Base-by-base conservation (phyloP, 1,140 invertebrate species). In the Akabosia matsudoensis region DNA sequence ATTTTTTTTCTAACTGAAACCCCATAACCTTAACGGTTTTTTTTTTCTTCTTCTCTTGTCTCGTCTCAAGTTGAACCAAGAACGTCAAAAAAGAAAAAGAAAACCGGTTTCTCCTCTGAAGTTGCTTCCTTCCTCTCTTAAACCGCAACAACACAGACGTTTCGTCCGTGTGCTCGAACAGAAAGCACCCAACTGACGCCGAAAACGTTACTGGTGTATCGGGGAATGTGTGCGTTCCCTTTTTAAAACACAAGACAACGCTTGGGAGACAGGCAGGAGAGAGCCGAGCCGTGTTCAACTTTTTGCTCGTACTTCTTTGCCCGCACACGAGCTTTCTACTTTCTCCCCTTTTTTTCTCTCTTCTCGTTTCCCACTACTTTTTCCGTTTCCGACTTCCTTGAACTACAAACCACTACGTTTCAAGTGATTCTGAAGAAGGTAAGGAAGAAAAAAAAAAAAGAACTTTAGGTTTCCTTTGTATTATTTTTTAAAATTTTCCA, bases 151-250 rank as follows among this genome's bases (percentile, higher is more conserved):
- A n/a, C 54, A 61, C 14, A 61, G 24, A 22, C 54, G 24, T n/a
- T n/a, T n/a, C n/a, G 61, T 67, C 61, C 28, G 61, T 31, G 61
- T 67, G 61, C 61, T 67, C 30, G 61, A 67, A 31, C 61, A 7
- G 61, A 67, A 67, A 67, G 61, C 61, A 67, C 61, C 61, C 7
- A 67, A 67, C 61, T 67, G 61, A 67, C 7, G 24, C 31, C 26
- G 61, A 67, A 31, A 67, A 67, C 31, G 61, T 67, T 14, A 7
- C 54, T 61, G 54, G 54, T 61, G 13, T 61, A 61, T 10, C 18
- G 37, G 37, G 37, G 37, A 45, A 45, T 45, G 37, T 45, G 37
- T n/a, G 37, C 18, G 37, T 7, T 45, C 7, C 18, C 7, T 7
- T 7, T 18, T 45, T 7, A 3, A 61, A 61, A 22, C 3, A 24